These are phyloP conservation scores for Cyaniris semiargus DNA, from an alignment of 2,888 invertebrate species.

Conservation along the genomic window DNA sequence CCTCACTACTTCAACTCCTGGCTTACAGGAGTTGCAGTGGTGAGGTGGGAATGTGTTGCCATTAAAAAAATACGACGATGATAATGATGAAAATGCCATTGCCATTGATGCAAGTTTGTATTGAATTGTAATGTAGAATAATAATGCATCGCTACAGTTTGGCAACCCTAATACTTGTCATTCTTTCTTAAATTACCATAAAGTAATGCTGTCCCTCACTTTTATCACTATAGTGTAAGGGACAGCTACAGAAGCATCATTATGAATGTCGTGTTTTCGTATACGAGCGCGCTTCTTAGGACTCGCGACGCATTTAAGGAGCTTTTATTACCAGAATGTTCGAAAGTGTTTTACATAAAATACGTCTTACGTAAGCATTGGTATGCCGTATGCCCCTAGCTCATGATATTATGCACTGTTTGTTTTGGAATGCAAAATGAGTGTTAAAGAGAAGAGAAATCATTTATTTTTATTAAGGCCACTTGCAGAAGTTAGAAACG, in stretches of 20 bases:
- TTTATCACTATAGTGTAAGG: not conserved
- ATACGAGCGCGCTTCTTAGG: slow-evolving; percentile 50
- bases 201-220: not conserved
- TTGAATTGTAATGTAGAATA: not conserved
- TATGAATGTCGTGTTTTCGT: slow-evolving; percentile 48
- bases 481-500: not conserved
- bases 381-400: not conserved
- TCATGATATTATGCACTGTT: slow-evolving; percentile 2
- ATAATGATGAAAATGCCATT: not conserved
- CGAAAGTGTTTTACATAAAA: slow-evolving; percentile 31
- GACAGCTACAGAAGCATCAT: slow-evolving; percentile 39
- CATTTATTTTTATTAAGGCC: not conserved
- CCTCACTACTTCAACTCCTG: too few relatives aligned
- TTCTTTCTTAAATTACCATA: slow-evolving; percentile 39
- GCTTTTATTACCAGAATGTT: slow-evolving; percentile 32
- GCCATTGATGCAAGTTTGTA: not conserved
- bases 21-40: too few relatives aligned
- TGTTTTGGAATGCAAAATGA: slow-evolving; percentile 16
- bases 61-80: not conserved
- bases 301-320: slow-evolving; percentile 48
- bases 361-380: slow-evolving; percentile 29
- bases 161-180: slow-evolving; percentile 33
- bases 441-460: not conserved
- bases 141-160: not conserved
- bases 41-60: too few relatives aligned